phyloP scores from a whole-genome alignment of 1,140 invertebrate genomes.

The Chironomus striatipennis region DNA sequence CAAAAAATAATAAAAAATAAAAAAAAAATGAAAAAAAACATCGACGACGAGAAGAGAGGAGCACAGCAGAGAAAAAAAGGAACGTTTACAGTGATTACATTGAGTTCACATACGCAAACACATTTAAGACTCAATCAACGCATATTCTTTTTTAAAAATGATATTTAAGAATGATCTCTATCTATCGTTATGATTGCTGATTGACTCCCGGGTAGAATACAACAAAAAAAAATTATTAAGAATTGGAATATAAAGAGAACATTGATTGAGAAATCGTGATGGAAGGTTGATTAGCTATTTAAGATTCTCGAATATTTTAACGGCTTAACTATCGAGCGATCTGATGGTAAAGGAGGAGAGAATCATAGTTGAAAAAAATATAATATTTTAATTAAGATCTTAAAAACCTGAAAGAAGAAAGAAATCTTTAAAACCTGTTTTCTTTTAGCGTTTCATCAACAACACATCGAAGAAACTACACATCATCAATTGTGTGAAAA shows the following conservation, averaged over 20 bases:
- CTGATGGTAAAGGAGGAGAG: background rate
- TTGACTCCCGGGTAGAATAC: background rate
- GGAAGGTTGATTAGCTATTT: background rate
- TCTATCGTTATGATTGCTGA: background rate
- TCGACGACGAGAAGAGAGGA: too few species aligned
- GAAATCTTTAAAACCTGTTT: constrained; percentile 1
- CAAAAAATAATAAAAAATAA: background rate
- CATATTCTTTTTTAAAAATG: background rate
- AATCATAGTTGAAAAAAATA: background rate
- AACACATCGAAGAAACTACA: constrained; percentile 6
- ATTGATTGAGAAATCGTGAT: constrained; percentile 13
- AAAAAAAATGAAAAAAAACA: too few species aligned
- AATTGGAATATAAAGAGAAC: background rate
- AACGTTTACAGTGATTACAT: too few species aligned
- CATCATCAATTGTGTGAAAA: constrained; percentile 22
- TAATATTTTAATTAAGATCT: background rate
- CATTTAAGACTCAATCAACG: constrained; percentile 12
- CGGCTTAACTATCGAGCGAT: too few species aligned
- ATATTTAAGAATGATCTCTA: background rate
- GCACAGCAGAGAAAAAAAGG: too few species aligned
- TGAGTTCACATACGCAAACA: background rate
- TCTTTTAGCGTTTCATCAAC: background rate
- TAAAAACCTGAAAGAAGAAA: constrained; percentile 3
- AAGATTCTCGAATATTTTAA: too few species aligned
- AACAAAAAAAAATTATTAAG: background rate